These are phyloP conservation scores for Dromaius novaehollandiae DNA, from an alignment of 2,113 vertebrate genomes.

Conservation along the genomic window DNA sequence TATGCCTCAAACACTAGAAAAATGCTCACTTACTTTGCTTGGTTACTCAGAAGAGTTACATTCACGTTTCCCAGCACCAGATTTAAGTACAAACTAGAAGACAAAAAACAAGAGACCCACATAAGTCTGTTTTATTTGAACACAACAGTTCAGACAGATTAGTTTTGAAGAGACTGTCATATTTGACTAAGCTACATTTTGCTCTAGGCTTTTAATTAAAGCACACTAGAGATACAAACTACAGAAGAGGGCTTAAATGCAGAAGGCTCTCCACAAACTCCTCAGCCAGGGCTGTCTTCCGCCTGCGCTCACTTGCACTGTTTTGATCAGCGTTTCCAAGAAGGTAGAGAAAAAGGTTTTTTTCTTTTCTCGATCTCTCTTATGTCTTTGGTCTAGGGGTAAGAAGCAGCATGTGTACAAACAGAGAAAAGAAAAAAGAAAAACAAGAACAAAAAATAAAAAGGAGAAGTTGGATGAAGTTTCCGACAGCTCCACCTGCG, in stretches of 20 bases:
- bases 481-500: neutral
- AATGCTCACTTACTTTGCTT: conserved; percentile 87
- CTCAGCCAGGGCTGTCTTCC: neutral
- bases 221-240: neutral
- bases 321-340: neutral
- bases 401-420: rapidly evolving
- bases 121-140: neutral
- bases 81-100: conserved; percentile 91
- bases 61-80: conserved; percentile 96
- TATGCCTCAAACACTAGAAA: neutral
- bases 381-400: neutral
- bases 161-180: rapidly evolving
- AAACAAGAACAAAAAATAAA: neutral
- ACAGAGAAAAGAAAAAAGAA: neutral
- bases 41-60: conserved; percentile 96
- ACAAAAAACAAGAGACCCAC: conserved; percentile 15
- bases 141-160: neutral
- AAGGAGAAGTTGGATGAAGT: neutral
- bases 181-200: neutral
- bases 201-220: neutral
- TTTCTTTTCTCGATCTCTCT: neutral
- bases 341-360: neutral
- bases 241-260: neutral
- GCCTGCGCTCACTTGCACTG: neutral
- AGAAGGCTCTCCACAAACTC: neutral